phyloP scores from a whole-genome alignment of 2,113 vertebrate species.

The Callorhinus ursinus region DNA sequence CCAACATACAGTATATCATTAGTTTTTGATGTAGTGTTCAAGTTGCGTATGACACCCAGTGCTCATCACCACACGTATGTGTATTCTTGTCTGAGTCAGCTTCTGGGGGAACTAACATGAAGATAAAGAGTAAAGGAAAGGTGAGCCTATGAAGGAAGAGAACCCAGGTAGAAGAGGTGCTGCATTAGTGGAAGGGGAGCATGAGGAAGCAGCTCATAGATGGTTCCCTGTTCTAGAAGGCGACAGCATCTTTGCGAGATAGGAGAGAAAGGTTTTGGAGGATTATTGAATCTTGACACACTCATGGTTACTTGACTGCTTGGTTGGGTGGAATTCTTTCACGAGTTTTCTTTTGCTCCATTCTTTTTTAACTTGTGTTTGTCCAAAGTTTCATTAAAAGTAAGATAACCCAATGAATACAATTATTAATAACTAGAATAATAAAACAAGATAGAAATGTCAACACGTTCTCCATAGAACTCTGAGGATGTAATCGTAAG shows the following conservation, averaged over 20 bases:
- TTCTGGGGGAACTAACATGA: neutral
- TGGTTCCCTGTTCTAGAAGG: neutral
- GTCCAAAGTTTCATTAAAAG: neutral
- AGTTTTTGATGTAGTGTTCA: too few relatives aligned
- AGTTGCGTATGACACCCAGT: too few relatives aligned
- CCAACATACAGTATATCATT: too few relatives aligned
- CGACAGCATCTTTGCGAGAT: neutral
- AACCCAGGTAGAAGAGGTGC: neutral
- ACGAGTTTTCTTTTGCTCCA: constrained; percentile 25
- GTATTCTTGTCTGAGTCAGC: neutral
- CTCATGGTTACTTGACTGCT: neutral
- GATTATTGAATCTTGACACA: neutral
- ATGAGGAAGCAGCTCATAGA: neutral
- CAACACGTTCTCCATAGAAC: neutral
- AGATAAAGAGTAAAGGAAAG: neutral
- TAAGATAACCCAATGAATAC: neutral
- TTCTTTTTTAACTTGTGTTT: neutral
- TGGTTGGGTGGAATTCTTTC: neutral
- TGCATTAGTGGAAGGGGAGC: neutral
- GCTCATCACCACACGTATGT: neutral
- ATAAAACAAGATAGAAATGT: constrained; percentile 22
- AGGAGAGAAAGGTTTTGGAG: neutral
- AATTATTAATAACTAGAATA: neutral
- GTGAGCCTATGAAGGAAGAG: neutral
- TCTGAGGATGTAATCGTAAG: neutral